Evolutionary conservation across 2,113 vertebrate species (phyloP).

Genomic region (Cavia aperea): DNA sequence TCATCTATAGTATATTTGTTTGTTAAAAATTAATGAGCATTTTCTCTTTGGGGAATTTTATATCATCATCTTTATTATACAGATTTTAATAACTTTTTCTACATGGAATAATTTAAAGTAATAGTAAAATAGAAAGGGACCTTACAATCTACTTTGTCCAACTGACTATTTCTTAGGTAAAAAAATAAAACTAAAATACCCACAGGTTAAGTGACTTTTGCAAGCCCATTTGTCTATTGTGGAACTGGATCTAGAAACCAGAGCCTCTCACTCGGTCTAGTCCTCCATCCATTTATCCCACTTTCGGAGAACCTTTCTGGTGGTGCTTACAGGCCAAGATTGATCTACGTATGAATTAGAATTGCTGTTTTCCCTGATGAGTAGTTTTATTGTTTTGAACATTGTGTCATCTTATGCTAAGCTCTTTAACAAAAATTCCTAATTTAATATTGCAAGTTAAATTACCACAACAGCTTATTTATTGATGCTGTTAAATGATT

Average conservation of each 20-base stretch:
- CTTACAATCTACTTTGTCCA: background rate
- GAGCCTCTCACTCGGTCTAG: background rate
- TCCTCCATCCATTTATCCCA: background rate
- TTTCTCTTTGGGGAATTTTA: conserved; percentile 24
- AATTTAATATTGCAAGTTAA: background rate
- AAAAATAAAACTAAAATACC: background rate
- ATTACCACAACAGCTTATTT: background rate
- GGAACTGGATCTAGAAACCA: background rate
- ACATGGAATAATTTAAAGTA: conserved; percentile 32
- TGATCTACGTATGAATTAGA: conserved; percentile 2
- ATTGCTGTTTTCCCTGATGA: background rate
- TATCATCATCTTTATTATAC: conserved; percentile 3
- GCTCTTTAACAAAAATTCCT: conserved; percentile 38
- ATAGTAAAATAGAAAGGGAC: conserved; percentile 12
- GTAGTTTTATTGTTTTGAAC: conserved; percentile 40
- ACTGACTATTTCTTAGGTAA: conserved; percentile 7
- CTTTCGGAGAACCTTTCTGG: background rate
- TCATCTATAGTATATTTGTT: background rate
- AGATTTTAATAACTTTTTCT: background rate
- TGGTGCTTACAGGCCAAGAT: background rate
- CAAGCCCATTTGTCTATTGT: fast-evolving
- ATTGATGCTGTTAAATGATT: background rate
- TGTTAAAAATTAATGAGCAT: conserved; percentile 14
- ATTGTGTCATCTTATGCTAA: conserved; percentile 40
- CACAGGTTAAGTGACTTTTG: background rate